Evolutionary conservation across 53 echinoderm and acorn worm species (phyloP).

Genomic region (Astropecten irregularis): DNA sequence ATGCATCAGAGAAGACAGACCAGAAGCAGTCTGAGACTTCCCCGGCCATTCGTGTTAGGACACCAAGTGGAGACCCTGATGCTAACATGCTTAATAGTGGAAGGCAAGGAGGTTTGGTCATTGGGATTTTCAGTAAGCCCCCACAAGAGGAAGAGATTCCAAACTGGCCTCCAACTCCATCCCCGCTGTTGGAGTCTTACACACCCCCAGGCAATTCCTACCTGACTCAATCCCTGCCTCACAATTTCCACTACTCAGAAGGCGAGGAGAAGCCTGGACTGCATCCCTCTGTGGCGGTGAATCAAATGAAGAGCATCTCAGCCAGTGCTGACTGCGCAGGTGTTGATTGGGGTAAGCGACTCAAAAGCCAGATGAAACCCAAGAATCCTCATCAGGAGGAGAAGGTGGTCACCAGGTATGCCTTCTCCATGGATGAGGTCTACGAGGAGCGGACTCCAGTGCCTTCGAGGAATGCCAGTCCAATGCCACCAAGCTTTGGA

Average conservation of each 20-base stretch:
- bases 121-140: conserved; percentile 47
- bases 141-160: conserved; percentile 10
- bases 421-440: conserved; percentile 51
- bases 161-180: conserved; percentile 43
- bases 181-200: conserved; percentile 14
- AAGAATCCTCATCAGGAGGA: not conserved
- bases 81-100: too few species aligned
- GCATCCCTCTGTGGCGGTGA: not conserved
- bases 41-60: conserved; percentile 39
- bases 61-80: conserved; percentile 33
- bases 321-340: conserved; percentile 51
- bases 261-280: not conserved
- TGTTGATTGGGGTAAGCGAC: conserved; percentile 37
- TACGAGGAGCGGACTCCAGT: conserved; percentile 41
- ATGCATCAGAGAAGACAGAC: not conserved
- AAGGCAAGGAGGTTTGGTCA: conserved; percentile 40
- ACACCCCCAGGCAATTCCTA: conserved; percentile 5
- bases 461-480: conserved; percentile 37
- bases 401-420: conserved; percentile 54
- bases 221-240: conserved; percentile 65
- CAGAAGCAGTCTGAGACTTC: not conserved
- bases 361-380: not conserved
- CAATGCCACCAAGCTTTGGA: conserved; percentile 23
- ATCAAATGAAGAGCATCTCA: conserved; percentile 13
- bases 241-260: conserved; percentile 43